These are phyloP conservation scores for Megalonaias nervosa DNA, from an alignment of 1,140 invertebrate species.

Conservation along the genomic window DNA sequence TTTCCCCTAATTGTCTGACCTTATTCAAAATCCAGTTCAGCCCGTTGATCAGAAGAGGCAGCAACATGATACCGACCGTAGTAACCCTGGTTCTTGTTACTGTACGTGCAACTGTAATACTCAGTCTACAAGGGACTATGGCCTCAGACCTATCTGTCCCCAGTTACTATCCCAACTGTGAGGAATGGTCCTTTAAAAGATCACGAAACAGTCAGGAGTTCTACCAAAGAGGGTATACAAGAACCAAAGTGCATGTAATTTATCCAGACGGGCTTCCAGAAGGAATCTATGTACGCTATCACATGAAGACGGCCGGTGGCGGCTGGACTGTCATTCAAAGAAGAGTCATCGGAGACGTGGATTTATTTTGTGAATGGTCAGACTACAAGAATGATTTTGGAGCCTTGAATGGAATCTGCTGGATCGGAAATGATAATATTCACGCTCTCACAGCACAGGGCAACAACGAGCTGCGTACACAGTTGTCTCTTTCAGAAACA, in stretches of 20 bases:
- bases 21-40: no score
- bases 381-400: slow-evolving; percentile 97
- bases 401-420: slow-evolving; percentile 82
- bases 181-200: not conserved
- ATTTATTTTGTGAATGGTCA: slow-evolving; percentile 94
- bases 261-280: slow-evolving; percentile 77
- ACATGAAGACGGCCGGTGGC: slow-evolving; percentile 82
- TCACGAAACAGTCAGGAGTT: slow-evolving; percentile 58
- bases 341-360: slow-evolving; percentile 82
- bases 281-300: slow-evolving; percentile 85
- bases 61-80: no score
- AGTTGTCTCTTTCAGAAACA: slow-evolving; percentile 95
- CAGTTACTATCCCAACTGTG: no score
- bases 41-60: no score
- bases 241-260: slow-evolving; percentile 79
- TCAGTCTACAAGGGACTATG: no score
- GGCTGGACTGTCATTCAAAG: slow-evolving; percentile 90
- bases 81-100: no score
- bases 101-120: no score
- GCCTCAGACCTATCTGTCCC: no score
- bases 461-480: slow-evolving; percentile 89
- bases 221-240: slow-evolving; percentile 39
- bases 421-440: slow-evolving; percentile 73
- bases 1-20: no score
- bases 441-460: slow-evolving; percentile 73